Conservation (phyloP, 2,113 vertebrate genomes). For the Anolis carolinensis region DNA sequence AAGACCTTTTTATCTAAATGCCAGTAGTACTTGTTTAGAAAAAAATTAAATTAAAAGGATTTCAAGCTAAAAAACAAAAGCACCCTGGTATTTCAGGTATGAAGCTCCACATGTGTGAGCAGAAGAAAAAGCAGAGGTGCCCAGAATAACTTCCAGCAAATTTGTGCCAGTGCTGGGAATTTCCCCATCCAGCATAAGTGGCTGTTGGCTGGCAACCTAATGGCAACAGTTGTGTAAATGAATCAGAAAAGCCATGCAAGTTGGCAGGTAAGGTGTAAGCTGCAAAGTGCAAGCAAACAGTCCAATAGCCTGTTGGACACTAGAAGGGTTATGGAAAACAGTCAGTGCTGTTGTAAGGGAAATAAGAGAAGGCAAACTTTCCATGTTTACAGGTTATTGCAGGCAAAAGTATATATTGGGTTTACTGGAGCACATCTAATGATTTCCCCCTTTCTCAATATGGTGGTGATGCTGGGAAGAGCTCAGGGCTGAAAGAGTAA, state of each 20-base stretch:
- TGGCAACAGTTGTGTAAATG: constrained; percentile 29
- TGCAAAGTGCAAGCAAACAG: neutral
- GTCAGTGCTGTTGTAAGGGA: neutral
- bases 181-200: neutral
- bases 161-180: neutral
- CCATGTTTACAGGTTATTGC: neutral
- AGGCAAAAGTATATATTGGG: neutral
- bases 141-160: neutral
- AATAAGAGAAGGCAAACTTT: neutral
- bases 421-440: neutral
- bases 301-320: neutral
- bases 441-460: neutral
- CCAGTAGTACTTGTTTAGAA: neutral
- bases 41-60: constrained; percentile 9
- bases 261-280: neutral
- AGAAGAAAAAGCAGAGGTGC: neutral
- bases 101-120: neutral
- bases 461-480: neutral
- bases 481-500: neutral
- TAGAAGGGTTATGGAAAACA: neutral
- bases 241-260: neutral
- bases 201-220: neutral
- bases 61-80: neutral
- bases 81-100: neutral
- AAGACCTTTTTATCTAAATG: constrained; percentile 6